Base-by-base conservation (phyloP, 2,888 invertebrate species). In the Mantis religiosa region DNA sequence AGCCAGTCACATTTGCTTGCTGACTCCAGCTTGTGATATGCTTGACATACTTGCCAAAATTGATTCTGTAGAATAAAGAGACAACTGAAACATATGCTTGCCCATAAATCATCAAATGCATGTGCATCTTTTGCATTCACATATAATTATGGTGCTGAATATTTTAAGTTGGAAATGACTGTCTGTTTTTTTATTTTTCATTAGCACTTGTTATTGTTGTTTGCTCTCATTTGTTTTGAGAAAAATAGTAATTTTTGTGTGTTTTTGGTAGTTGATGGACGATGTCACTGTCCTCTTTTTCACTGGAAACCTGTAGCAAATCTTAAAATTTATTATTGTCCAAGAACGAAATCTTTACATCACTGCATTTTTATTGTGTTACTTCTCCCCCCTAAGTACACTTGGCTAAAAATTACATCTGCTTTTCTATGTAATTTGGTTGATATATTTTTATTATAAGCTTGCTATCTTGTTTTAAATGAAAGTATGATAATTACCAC, bases 351-450 rank as follows among this genome's bases (percentile, higher is more conserved):
- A 81, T 25, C 86, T 81, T n/a, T 81, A 82, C 82, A 87, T 87
- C 28, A 87, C 82, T 87, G 87, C 87, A 87, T 87, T 87, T 87
- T 87, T 87, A 82, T 82, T 87, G 41, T 87, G 87, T 87, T 87
- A 82, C 82, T 87, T 87, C 54, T 85, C 25, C 47, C 84, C 28
- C 87, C 41, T 34, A 81, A 82, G 87, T 87, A 87, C 34, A 83
- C 86, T 83, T 89, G 82, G 86, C 85, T 54, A 84, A 89, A 87
- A 83, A 83, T 85, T 28, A 87, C 82, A 82, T n/a, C 54, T 89
- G 89, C 89, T 89, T 89, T 28, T 89, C 41, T 83, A 87, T 89
- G 89, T 89, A 85, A 89, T 89, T 89, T 89, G 87, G 84, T 89
- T 87, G 82, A 82, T 88, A 84, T 88, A 41, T 88, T 84, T 86